Conservation (phyloP, 2,888 invertebrate species). For the Vesta saturnalis region DNA sequence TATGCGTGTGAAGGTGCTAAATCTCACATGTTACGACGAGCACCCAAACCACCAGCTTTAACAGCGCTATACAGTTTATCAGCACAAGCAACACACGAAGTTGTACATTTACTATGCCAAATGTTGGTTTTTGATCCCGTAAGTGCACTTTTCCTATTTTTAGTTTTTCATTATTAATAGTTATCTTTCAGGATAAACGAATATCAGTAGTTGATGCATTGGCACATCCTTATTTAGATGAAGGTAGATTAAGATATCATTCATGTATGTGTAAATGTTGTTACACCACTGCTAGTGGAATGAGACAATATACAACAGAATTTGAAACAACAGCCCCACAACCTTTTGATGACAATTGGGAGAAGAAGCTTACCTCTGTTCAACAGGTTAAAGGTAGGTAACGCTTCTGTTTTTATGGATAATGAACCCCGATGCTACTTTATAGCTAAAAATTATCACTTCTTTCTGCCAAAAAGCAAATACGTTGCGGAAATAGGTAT, state of each 20-base stretch:
- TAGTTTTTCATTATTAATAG: neutral
- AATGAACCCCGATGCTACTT: neutral
- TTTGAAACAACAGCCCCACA: slow-evolving; percentile 92
- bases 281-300: slow-evolving; percentile 78
- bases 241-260: slow-evolving; percentile 97
- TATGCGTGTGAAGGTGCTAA: slow-evolving; percentile 96
- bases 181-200: slow-evolving; percentile 79
- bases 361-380: slow-evolving; percentile 91
- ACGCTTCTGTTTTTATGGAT: neutral
- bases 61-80: slow-evolving; percentile 90
- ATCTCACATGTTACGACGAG: slow-evolving; percentile 88
- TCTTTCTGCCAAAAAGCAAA: neutral
- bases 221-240: slow-evolving; percentile 97
- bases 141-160: slow-evolving; percentile 58
- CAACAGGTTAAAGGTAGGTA: slow-evolving; percentile 93
- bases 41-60: slow-evolving; percentile 88
- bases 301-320: slow-evolving; percentile 89
- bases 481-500: no score
- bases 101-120: slow-evolving; percentile 95
- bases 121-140: slow-evolving; percentile 99
- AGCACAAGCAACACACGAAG: slow-evolving; percentile 95
- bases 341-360: slow-evolving; percentile 96
- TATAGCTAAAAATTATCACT: no score
- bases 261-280: slow-evolving; percentile 99
- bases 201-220: slow-evolving; percentile 95